Percentiles rank a stretch among this genome's conserved stretches.
Evolutionary conservation across 2,888 invertebrate genomes (phyloP).

Genomic region (Ormyrus pomaceus): DNA sequence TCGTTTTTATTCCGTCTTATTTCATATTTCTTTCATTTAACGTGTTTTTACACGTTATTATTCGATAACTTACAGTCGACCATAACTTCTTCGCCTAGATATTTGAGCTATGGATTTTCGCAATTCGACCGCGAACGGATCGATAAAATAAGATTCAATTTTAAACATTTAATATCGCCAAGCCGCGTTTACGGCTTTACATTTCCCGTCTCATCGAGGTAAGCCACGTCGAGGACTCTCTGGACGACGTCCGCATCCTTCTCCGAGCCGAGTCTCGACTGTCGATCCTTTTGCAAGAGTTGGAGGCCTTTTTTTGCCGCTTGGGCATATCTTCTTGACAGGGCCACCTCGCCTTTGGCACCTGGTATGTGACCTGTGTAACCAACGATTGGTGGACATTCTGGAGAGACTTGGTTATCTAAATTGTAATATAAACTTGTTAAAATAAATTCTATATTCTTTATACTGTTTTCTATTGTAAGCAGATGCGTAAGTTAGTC

Average conservation of each 20-base stretch:
- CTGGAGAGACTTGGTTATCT: constrained; percentile 81
- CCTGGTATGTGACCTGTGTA: constrained; percentile 86
- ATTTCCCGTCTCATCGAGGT: constrained; percentile 63
- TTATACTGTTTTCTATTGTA: too few species aligned
- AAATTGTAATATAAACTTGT: constrained; percentile 51
- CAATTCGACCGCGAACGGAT: too few species aligned
- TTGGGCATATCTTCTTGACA: constrained; percentile 83
- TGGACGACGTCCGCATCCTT: constrained; percentile 57
- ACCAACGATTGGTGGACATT: constrained; percentile 84
- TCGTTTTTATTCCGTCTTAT: too few species aligned
- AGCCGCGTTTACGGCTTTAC: constrained; percentile 50
- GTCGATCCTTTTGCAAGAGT: constrained; percentile 79
- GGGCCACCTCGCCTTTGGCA: constrained; percentile 82
- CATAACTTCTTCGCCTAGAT: too few species aligned
- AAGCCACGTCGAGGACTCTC: constrained; percentile 61
- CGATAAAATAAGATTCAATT: too few species aligned
- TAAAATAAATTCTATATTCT: too few species aligned
- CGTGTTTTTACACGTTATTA: too few species aligned
- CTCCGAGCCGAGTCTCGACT: constrained; percentile 70
- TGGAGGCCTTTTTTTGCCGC: constrained; percentile 82
- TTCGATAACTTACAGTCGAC: too few species aligned
- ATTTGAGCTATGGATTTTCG: too few species aligned
- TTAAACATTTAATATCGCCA: too few species aligned
- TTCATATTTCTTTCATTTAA: too few species aligned
- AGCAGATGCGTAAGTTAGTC: too few species aligned